Percentiles rank a stretch among this genome's conserved stretches.
Conservation (phyloP, 2,888 invertebrate genomes). For the Habrosyne pyritoides region DNA sequence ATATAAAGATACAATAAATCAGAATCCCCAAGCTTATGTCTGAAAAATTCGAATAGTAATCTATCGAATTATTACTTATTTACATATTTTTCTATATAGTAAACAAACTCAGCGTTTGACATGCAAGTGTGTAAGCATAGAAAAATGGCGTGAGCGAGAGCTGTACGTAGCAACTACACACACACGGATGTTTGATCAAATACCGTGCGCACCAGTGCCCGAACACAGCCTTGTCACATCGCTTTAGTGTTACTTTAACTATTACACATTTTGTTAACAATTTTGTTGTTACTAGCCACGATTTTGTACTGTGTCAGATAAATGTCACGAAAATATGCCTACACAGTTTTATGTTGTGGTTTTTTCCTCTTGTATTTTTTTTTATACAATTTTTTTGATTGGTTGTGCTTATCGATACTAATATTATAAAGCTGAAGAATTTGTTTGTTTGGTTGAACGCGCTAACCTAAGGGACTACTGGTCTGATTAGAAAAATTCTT, state of each 20-base stretch:
- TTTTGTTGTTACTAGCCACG: conserved; percentile 8
- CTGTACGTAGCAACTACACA: conserved; percentile 6
- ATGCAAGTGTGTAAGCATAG: background rate
- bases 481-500: no score
- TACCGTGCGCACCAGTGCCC: conserved; percentile 32
- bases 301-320: conserved; percentile 5
- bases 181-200: conserved; percentile 39
- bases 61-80: no score
- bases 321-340: background rate
- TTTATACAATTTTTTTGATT: no score
- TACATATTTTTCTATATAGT: no score
- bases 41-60: no score
- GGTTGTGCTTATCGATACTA: no score
- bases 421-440: no score
- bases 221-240: conserved; percentile 42
- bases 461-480: no score
- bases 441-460: no score
- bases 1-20: no score
- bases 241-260: conserved; percentile 27
- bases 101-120: background rate
- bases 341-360: background rate
- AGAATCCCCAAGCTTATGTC: no score
- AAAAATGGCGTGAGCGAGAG: background rate
- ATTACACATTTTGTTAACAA: conserved; percentile 12
- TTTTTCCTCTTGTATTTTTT: background rate